phyloP scores from a whole-genome alignment of 1,140 invertebrate genomes.

The Phthorimaea operculella region DNA sequence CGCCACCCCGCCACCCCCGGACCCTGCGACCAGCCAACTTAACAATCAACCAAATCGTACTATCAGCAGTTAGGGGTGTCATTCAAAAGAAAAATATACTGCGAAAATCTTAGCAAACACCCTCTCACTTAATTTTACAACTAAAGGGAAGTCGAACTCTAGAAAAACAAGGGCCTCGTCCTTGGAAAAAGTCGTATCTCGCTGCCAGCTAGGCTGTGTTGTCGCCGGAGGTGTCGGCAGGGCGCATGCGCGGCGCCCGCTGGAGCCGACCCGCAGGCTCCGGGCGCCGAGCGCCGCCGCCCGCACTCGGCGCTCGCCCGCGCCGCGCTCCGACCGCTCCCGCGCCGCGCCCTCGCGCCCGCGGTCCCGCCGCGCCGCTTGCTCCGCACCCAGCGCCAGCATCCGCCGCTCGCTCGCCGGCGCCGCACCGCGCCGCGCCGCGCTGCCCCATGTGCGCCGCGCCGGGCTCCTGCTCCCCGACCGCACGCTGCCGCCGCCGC shows the following conservation, averaged over 20 bases:
- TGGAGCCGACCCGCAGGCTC: constrained; percentile 19
- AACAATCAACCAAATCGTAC: no score
- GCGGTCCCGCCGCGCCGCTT: constrained; percentile 14
- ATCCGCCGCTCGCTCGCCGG: constrained; percentile 5
- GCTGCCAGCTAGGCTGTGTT: background rate
- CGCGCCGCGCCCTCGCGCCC: constrained; percentile 10
- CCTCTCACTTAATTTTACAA: no score
- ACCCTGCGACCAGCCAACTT: no score
- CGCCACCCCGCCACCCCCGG: no score
- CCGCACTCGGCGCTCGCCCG: constrained; percentile 20
- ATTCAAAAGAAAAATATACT: no score
- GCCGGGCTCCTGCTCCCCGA: background rate
- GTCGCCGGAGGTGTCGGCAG: background rate
- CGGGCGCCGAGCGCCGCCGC: background rate
- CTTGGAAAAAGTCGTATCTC: background rate
- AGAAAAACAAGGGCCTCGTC: no score
- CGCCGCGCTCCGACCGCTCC: constrained; percentile 1
- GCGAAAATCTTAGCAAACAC: no score
- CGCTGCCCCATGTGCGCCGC: background rate
- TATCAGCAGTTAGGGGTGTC: no score
- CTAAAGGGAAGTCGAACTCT: no score
- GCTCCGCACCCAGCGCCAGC: background rate
- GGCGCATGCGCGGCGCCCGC: constrained; percentile 21
- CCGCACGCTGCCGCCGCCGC: background rate
- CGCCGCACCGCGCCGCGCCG: background rate